A percentile compares a stretch with the other conserved stretches of the same genome.
Evolutionary conservation across 2,888 invertebrate species (phyloP).

Genomic region (Cataglyphis albicans): DNA sequence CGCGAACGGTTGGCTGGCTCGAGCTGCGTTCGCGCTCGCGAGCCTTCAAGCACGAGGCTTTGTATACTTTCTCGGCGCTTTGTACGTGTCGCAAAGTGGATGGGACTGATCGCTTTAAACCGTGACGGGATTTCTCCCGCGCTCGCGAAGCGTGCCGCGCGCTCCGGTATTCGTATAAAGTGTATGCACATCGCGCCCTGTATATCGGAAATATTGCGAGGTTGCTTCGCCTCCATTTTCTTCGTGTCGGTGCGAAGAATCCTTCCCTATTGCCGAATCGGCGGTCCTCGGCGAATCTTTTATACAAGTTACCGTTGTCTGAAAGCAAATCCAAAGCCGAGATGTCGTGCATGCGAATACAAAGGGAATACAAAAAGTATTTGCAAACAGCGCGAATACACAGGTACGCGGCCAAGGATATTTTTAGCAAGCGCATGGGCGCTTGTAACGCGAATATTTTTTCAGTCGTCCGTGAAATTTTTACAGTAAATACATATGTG

Average conservation of each 20-base stretch:
- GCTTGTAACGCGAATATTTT: constrained; percentile 23
- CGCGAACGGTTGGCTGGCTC: constrained; percentile 62
- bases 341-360: neutral
- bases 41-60: constrained; percentile 64
- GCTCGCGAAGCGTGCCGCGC: constrained; percentile 55
- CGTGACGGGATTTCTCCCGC: constrained; percentile 65
- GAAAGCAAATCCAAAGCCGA: constrained; percentile 25
- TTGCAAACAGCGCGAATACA: constrained; percentile 16
- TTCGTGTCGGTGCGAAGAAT: constrained; percentile 13
- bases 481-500: constrained; percentile 46
- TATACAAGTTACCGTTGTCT: neutral
- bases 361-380: neutral
- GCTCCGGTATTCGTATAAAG: constrained; percentile 44
- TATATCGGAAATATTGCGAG: constrained; percentile 62
- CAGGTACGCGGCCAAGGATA: constrained; percentile 17
- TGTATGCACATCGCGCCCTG: constrained; percentile 22
- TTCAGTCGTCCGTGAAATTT: constrained; percentile 31
- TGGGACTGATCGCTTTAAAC: constrained; percentile 78
- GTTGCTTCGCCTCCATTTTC: constrained; percentile 22
- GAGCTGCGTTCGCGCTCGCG: constrained; percentile 20
- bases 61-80: constrained; percentile 73
- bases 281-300: neutral
- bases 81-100: constrained; percentile 77
- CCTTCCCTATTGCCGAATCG: constrained; percentile 27
- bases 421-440: neutral